Evolutionary conservation across 2,797 vertebrate genomes (phyloP).

Genomic region (Sorex maritimensis): DNA sequence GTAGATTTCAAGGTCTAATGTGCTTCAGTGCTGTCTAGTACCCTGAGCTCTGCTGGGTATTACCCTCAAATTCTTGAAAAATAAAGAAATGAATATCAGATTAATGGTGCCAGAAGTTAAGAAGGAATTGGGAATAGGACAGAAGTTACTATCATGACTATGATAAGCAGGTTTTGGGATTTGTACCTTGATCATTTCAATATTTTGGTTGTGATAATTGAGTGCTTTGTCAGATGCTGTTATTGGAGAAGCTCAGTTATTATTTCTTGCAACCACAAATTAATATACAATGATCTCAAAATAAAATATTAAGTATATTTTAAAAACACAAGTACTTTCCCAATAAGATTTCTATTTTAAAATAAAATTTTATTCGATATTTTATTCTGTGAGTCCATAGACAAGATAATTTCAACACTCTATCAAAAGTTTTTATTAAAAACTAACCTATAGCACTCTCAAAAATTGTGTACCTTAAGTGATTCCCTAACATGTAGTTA

Average conservation of each 20-base stretch:
- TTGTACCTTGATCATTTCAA: neutral
- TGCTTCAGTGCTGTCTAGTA: too few species aligned
- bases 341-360: neutral
- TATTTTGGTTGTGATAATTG: neutral
- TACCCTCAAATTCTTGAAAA: too few species aligned
- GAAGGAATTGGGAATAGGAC: neutral
- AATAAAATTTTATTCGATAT: neutral
- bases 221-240: too few species aligned
- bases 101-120: neutral
- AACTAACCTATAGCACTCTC: neutral
- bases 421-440: constrained; percentile 23
- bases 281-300: neutral
- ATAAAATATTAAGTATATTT: constrained; percentile 15
- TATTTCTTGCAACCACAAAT: neutral
- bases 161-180: neutral
- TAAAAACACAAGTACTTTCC: neutral
- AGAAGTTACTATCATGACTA: neutral
- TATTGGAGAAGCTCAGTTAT: neutral
- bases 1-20: neutral
- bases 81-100: neutral
- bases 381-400: neutral
- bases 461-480: neutral
- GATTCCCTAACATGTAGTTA: neutral
- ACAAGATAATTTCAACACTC: constrained; percentile 10
- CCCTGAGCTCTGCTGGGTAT: too few species aligned